phyloP scores from a whole-genome alignment of 2,797 vertebrate genomes.

The Sebastes trivittatus region DNA sequence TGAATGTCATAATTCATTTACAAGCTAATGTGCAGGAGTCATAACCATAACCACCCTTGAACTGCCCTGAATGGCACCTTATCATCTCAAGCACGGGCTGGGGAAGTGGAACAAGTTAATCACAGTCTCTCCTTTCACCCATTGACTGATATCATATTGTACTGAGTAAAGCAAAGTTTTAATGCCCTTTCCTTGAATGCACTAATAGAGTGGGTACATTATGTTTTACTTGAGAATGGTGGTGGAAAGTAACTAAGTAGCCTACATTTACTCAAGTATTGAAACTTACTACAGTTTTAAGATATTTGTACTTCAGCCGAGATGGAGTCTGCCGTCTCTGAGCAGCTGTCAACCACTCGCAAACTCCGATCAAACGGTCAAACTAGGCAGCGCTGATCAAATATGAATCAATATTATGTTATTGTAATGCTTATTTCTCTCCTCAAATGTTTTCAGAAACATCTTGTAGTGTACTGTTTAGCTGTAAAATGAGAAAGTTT shows the following conservation, averaged over 20 bases:
- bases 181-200: neutral
- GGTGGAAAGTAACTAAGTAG: neutral
- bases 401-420: no score
- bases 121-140: neutral
- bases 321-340: no score
- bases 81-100: neutral
- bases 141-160: neutral
- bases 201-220: neutral
- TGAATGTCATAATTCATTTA: slow-evolving; percentile 34
- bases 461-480: no score
- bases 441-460: no score
- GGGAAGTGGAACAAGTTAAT: neutral
- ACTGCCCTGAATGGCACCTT: slow-evolving; percentile 31
- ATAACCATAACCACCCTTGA: slow-evolving; percentile 61
- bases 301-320: neutral
- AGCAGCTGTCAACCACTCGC: no score
- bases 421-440: no score
- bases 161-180: neutral
- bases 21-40: slow-evolving; percentile 15
- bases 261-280: no score
- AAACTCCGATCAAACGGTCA: no score
- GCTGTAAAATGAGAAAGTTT: no score
- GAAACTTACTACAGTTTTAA: neutral
- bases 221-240: neutral
- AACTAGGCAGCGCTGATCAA: no score